phyloP scores from a whole-genome alignment of 2,888 invertebrate genomes.

The Hololepta plana region DNA sequence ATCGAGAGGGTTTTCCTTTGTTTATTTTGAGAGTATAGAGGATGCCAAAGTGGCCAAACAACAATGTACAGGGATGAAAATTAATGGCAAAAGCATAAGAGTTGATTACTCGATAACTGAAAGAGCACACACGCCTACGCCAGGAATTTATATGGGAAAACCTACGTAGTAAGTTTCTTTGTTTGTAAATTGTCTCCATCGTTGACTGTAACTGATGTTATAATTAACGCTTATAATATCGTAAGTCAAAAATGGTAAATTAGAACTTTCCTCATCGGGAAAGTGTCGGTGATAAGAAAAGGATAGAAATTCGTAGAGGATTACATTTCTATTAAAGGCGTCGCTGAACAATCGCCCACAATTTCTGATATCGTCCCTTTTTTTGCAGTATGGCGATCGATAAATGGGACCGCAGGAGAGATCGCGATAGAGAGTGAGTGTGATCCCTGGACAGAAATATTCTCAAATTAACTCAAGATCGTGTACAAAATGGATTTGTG shows the following conservation, averaged over 20 bases:
- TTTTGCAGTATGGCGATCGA: conserved; percentile 10
- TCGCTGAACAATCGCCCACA: conserved; percentile 12
- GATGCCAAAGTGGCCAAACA: conserved; percentile 91
- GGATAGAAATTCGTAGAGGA: conserved; percentile 7
- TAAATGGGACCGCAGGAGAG: conserved; percentile 27
- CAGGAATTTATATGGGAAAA: conserved; percentile 93
- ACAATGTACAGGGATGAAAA: conserved; percentile 83
- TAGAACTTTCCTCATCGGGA: conserved; percentile 1
- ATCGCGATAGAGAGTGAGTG: conserved; percentile 38
- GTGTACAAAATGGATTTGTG: conserved; percentile 1
- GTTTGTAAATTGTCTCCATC: neutral
- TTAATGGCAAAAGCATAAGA: conserved; percentile 81
- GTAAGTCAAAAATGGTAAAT: neutral
- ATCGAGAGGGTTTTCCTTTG: conserved; percentile 92
- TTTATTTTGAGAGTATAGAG: conserved; percentile 74
- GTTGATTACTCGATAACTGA: conserved; percentile 94
- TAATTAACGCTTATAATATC: conserved; percentile 3
- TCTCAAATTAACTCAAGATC: too few species aligned
- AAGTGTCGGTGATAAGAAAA: neutral
- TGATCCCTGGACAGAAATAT: neutral
- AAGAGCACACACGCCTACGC: conserved; percentile 92
- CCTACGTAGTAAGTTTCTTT: conserved; percentile 50
- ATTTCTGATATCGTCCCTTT: conserved; percentile 4
- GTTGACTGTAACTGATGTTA: too few species aligned
- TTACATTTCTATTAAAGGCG: conserved; percentile 17